Evolutionary conservation across 2,888 invertebrate genomes (phyloP).

Genomic region (Petrolisthes manimaculis): DNA sequence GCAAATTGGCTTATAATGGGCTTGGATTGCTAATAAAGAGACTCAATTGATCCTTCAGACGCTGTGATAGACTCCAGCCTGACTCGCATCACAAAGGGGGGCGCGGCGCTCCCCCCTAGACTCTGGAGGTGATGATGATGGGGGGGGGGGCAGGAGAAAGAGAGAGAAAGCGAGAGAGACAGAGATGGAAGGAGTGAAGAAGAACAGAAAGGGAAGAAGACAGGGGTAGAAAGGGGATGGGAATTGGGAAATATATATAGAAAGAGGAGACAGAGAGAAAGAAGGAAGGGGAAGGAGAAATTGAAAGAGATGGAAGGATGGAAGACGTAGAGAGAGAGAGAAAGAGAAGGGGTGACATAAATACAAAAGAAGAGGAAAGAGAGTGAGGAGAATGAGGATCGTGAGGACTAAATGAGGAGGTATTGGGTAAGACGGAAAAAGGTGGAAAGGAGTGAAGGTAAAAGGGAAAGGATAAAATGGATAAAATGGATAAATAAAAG

Average conservation of each 20-base stretch:
- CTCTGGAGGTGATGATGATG: background rate
- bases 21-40: constrained; percentile 59
- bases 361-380: background rate
- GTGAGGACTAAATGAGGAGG: background rate
- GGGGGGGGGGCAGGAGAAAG: background rate
- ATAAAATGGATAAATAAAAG: background rate
- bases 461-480: background rate
- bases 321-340: background rate
- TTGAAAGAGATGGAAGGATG: background rate
- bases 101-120: background rate
- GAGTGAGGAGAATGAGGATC: background rate
- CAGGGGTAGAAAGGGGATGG: background rate
- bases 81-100: constrained; percentile 46
- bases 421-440: background rate
- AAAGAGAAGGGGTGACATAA: background rate
- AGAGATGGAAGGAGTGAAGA: background rate
- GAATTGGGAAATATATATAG: background rate
- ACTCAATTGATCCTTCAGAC: constrained; percentile 58
- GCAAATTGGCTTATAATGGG: constrained; percentile 61
- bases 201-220: background rate
- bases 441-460: background rate
- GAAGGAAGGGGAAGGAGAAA: background rate
- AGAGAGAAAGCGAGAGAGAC: constrained; percentile 4
- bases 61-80: constrained; percentile 57
- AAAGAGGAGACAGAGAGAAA: background rate